phyloP scores from a whole-genome alignment of 1,140 invertebrate genomes.

The Drosophila virilis region DNA sequence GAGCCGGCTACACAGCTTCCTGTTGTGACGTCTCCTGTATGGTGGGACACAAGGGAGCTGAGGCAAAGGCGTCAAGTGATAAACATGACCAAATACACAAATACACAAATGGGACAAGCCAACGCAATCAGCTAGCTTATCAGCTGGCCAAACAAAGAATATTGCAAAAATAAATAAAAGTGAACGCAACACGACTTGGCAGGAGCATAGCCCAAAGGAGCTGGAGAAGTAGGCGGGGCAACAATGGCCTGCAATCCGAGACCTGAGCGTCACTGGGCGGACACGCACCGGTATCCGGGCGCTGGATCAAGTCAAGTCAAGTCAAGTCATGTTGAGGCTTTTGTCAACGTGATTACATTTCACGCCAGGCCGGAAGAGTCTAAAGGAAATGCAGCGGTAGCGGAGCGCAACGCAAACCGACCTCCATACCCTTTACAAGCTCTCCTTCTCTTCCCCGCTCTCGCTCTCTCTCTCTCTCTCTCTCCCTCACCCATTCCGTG shows the following conservation, averaged over 20 bases:
- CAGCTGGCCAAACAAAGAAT: constrained; percentile 50
- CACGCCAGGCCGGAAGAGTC: constrained; percentile 37
- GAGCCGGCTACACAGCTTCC: constrained; percentile 20
- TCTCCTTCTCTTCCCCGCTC: not conserved
- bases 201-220: not conserved
- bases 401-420: constrained; percentile 7
- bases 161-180: constrained; percentile 44
- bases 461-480: not conserved
- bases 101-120: constrained; percentile 45
- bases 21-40: not conserved
- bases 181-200: not conserved
- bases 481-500: not conserved
- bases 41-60: not conserved
- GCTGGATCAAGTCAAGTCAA: constrained; percentile 16
- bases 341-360: constrained; percentile 51
- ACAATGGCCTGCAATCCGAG: constrained; percentile 28
- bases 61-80: constrained; percentile 18
- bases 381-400: constrained; percentile 47
- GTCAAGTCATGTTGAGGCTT: constrained; percentile 20
- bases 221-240: not conserved
- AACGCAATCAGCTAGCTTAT: constrained; percentile 64
- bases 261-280: constrained; percentile 10
- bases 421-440: constrained; percentile 2
- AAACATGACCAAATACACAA: constrained; percentile 31
- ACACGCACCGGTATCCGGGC: constrained; percentile 34